These are phyloP conservation scores for Scaptomyza reducta DNA, from an alignment of 2,888 invertebrate genomes.

Conservation along the genomic window DNA sequence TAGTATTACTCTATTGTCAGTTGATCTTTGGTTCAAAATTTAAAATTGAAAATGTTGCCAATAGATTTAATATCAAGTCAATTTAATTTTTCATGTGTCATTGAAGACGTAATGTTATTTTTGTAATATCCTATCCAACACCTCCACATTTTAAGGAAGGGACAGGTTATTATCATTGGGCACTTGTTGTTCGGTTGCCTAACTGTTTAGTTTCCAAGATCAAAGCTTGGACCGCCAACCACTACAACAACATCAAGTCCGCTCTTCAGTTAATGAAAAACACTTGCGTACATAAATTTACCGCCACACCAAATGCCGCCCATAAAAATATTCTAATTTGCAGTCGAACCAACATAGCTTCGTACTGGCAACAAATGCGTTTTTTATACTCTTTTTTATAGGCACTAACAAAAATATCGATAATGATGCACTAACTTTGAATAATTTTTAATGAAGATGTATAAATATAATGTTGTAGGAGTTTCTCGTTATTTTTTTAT, in stretches of 20 bases:
- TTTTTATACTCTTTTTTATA: conserved; percentile 12
- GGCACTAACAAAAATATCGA: background rate
- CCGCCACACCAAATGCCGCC: conserved; percentile 54
- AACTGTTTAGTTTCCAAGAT: conserved; percentile 36
- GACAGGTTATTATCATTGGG: conserved; percentile 39
- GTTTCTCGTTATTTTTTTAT: background rate
- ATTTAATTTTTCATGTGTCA: conserved; percentile 17
- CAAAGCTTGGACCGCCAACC: conserved; percentile 48
- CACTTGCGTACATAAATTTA: conserved; percentile 69
- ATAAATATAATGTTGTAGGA: background rate
- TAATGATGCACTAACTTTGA: background rate
- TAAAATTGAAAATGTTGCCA: conserved; percentile 22
- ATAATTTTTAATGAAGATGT: background rate
- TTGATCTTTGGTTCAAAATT: conserved; percentile 25
- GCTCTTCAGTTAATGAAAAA: conserved; percentile 54
- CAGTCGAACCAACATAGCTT: conserved; percentile 34
- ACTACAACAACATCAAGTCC: conserved; percentile 9
- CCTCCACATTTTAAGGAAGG: background rate
- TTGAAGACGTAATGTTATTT: conserved; percentile 2
- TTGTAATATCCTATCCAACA: background rate
- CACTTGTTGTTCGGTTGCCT: conserved; percentile 23
- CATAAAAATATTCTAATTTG: conserved; percentile 73
- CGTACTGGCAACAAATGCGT: conserved; percentile 27
- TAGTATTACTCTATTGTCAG: conserved; percentile 17
- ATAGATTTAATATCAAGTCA: conserved; percentile 32